phyloP scores from a whole-genome alignment of 1,140 invertebrate species.

The Anoplolepis gracilipes region DNA sequence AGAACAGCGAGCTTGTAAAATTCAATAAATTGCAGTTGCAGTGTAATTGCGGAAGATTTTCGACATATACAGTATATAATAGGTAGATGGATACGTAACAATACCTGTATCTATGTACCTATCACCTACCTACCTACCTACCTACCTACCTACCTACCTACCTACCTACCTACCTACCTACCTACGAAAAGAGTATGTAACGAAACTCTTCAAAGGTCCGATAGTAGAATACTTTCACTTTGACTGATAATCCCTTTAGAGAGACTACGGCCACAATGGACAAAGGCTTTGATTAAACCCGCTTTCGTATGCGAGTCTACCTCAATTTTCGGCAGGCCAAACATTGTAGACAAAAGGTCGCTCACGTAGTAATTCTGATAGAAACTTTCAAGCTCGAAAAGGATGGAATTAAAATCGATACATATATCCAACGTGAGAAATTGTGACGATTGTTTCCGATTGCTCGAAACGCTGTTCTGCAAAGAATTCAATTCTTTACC shows the following conservation, averaged over 20 bases:
- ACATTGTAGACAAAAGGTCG: slow-evolving; percentile 30
- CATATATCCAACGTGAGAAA: not conserved
- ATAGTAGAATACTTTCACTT: slow-evolving; percentile 62
- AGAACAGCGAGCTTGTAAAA: not conserved
- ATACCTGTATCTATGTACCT: too few species aligned
- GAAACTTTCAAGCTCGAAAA: slow-evolving; percentile 46
- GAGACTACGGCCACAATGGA: slow-evolving; percentile 57
- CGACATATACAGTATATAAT: not conserved
- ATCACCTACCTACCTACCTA: too few species aligned
- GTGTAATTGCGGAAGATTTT: slow-evolving; percentile 31
- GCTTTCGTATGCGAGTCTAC: slow-evolving; percentile 64
- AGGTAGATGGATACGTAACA: not conserved
- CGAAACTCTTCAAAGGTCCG: not conserved
- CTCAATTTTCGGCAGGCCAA: slow-evolving; percentile 10
- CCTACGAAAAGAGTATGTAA: not conserved
- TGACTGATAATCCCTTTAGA: slow-evolving; percentile 48
- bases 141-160: too few species aligned
- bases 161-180: too few species aligned
- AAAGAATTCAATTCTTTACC: not conserved
- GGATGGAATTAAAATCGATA: slow-evolving; percentile 46
- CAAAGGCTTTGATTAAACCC: slow-evolving; percentile 77
- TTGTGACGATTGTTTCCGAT: too few species aligned
- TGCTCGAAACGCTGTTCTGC: not conserved
- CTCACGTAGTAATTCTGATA: slow-evolving; percentile 22
- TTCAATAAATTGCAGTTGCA: slow-evolving; percentile 37